Evolutionary conservation across 2,797 vertebrate genomes (phyloP).

Genomic region (Hafferia zeledoni): DNA sequence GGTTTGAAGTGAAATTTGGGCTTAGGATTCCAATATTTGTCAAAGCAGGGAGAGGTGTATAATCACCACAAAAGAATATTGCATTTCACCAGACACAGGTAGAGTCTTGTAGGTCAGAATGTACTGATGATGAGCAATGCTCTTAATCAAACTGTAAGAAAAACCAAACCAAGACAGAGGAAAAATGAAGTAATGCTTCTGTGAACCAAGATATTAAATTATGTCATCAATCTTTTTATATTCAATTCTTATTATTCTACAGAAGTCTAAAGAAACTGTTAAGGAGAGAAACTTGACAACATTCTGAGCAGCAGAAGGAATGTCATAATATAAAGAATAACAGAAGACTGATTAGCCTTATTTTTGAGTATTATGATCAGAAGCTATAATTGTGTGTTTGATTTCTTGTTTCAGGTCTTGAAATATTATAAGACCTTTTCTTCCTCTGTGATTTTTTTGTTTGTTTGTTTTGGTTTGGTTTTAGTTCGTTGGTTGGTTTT

Average conservation of each 20-base stretch:
- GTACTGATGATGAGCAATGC: rapidly evolving
- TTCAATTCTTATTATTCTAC: background rate
- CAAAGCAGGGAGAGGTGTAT: background rate
- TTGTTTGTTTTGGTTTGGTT: background rate
- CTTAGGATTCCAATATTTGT: background rate
- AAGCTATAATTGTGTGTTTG: background rate
- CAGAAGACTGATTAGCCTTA: background rate
- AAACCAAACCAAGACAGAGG: background rate
- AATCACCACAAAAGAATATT: background rate
- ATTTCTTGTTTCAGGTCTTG: background rate
- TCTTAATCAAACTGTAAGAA: background rate
- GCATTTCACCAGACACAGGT: background rate
- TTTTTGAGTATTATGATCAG: background rate
- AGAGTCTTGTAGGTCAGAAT: rapidly evolving
- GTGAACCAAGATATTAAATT: background rate
- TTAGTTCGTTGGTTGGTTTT: background rate
- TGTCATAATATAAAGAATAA: background rate
- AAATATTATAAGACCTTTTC: background rate
- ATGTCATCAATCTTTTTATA: rapidly evolving
- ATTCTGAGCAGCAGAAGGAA: background rate
- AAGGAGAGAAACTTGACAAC: background rate
- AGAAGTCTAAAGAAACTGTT: background rate
- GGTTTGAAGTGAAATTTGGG: background rate
- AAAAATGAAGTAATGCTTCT: background rate
- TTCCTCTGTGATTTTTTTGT: background rate